Conservation (phyloP, 1,140 invertebrate species). For the Zaprionus capensis region DNA sequence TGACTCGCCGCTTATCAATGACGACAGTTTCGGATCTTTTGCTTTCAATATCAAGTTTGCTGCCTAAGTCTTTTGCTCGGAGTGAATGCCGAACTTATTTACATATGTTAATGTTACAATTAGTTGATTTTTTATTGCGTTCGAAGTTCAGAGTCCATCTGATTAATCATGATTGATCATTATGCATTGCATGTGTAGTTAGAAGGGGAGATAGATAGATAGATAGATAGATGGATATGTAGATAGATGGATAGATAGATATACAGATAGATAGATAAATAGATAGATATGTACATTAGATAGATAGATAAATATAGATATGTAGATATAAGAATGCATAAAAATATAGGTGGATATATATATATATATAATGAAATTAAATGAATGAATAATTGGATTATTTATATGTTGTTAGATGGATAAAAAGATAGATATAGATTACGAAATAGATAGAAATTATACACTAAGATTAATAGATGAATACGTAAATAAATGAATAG, state of each 20-base stretch:
- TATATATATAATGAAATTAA: not conserved
- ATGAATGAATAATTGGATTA: too few relatives aligned
- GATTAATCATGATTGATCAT: not conserved
- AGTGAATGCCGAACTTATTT: not conserved
- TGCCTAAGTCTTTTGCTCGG: slow-evolving; percentile 70
- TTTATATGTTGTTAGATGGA: too few relatives aligned
- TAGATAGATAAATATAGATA: not conserved
- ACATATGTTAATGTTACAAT: not conserved
- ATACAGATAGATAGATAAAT: not conserved
- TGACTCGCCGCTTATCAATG: slow-evolving; percentile 35
- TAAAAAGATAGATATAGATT: not conserved
- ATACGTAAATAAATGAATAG: not conserved
- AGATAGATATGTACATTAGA: not conserved
- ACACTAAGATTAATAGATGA: not conserved
- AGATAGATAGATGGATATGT: not conserved
- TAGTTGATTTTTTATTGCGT: not conserved
- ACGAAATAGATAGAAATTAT: too few relatives aligned
- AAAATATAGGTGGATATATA: not conserved
- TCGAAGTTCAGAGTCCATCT: not conserved
- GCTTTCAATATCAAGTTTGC: slow-evolving; percentile 63
- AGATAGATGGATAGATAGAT: not conserved
- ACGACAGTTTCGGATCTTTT: slow-evolving; percentile 8
- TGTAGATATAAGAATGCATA: not conserved
- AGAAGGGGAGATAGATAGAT: not conserved
- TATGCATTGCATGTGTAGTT: not conserved